Evolutionary conservation across 1,140 invertebrate species (phyloP), one percentile per base, ranked within the genome.

Genomic region (Stegodyphus mimosarum): DNA sequence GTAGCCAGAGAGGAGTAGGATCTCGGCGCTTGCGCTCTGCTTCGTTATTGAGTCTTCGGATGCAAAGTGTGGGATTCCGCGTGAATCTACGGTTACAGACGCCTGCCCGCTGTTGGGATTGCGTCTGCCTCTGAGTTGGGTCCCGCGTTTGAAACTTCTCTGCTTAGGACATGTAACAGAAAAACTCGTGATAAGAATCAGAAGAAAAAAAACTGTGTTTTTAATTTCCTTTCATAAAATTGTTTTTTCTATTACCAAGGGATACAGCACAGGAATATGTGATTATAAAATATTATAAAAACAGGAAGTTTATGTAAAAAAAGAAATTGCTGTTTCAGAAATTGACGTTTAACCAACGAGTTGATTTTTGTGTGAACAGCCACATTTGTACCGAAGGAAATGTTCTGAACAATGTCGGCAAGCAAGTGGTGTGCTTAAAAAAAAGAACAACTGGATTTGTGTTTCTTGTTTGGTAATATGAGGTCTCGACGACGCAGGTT

Each of bases 391-490:
- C 48, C 3, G 17, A 64, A 50, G 6, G 18, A 76, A 75, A 51
- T 55, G 7, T 13, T 48, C 49, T 17, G 18, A 55, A 52, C 9
- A 15, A 10, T 17, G 13, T 51, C 13, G 9, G 50, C 11, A 10
- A 15, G 7, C 7, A 13, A 7, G 18, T 33, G 49, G 15, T 55
- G 11, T 50, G 18, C 13, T 49, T 76, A 18, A 17, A 18, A 17
- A 18, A 55, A 48, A 49, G 15, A 48, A 17, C 6, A 2, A 9
- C 5, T 5, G 18, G 50, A 13, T 33, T n/a, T 17, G 49, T 51
- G 50, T 17, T n/a, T 15, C 9, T 52, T 69, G 7, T 80, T 71
- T 49, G 70, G 48, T 18, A 83, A 18, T 66, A 83, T 83, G 81
- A 48, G 73, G 48, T 55, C 50, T 6, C 55, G 81, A 6, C 55